phyloP scores from a whole-genome alignment of 2,797 vertebrate genomes.

The Lagocephalus sceleratus region DNA sequence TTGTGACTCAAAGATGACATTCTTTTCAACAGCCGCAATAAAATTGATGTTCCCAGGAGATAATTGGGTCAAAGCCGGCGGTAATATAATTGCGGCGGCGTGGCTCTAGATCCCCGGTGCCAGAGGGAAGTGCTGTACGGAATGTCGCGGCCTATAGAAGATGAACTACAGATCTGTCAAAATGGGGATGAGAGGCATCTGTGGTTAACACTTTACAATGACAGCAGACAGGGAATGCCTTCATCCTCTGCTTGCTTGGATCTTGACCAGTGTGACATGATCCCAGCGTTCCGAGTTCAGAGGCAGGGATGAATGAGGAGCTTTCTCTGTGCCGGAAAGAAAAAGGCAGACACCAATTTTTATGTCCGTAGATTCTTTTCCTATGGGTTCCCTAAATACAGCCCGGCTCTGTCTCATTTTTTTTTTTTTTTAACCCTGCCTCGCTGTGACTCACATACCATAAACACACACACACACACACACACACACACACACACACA shows the following conservation, averaged over 20 bases:
- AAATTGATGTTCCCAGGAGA: constrained; percentile 49
- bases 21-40: constrained; percentile 52
- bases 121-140: constrained; percentile 43
- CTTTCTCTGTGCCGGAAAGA: constrained; percentile 55
- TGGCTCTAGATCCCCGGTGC: constrained; percentile 34
- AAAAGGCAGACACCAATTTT: constrained; percentile 52
- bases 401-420: constrained; percentile 30
- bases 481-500: constrained; percentile 40
- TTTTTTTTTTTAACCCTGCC: constrained; percentile 26
- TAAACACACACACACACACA: constrained; percentile 56
- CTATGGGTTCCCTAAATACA: constrained; percentile 52
- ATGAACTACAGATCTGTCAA: constrained; percentile 64
- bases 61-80: constrained; percentile 63
- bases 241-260: constrained; percentile 50
- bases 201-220: constrained; percentile 63
- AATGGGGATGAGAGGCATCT: constrained; percentile 49
- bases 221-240: constrained; percentile 38
- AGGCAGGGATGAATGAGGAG: constrained; percentile 57
- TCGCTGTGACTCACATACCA: constrained; percentile 54
- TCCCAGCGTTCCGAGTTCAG: constrained; percentile 43
- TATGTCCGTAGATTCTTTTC: constrained; percentile 40
- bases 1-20: constrained; percentile 59
- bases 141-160: constrained; percentile 37
- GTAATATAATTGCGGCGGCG: constrained; percentile 61
- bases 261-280: constrained; percentile 45